Percentiles rank a stretch among this genome's conserved stretches.
Evolutionary conservation across 2,797 vertebrate genomes (phyloP).

Genomic region (Lepilemur septentrionalis): DNA sequence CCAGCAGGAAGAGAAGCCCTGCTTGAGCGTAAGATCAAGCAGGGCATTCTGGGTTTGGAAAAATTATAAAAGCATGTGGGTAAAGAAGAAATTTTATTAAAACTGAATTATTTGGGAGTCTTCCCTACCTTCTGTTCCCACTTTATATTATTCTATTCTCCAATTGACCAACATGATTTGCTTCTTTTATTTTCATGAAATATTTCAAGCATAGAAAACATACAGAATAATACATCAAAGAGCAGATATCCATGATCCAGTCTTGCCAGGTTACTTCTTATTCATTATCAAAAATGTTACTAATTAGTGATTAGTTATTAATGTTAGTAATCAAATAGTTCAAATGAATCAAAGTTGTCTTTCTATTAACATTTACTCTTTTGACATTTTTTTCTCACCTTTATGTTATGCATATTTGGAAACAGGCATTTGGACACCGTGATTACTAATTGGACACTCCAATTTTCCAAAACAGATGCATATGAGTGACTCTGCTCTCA

Average conservation of each 20-base stretch:
- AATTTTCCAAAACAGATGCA: background rate
- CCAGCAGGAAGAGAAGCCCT: background rate
- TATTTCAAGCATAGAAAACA: conserved; percentile 35
- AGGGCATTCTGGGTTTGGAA: background rate
- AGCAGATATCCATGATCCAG: background rate
- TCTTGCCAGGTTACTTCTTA: background rate
- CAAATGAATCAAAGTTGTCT: background rate
- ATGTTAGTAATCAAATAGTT: conserved; percentile 14
- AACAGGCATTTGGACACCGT: background rate
- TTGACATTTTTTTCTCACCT: background rate
- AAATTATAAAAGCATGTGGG: background rate
- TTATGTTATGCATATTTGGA: background rate
- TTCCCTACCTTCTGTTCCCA: background rate
- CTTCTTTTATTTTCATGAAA: background rate
- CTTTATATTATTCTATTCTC: background rate
- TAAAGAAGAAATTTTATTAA: background rate
- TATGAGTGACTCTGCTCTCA: background rate
- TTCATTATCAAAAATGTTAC: background rate
- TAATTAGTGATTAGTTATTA: background rate
- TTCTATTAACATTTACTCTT: background rate
- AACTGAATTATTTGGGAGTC: background rate
- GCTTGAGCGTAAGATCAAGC: background rate
- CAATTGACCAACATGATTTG: background rate
- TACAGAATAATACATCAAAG: background rate
- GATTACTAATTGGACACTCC: background rate